Evolutionary conservation across 2,113 vertebrate genomes (phyloP).

Genomic region (Eudyptes chrysolophus): DNA sequence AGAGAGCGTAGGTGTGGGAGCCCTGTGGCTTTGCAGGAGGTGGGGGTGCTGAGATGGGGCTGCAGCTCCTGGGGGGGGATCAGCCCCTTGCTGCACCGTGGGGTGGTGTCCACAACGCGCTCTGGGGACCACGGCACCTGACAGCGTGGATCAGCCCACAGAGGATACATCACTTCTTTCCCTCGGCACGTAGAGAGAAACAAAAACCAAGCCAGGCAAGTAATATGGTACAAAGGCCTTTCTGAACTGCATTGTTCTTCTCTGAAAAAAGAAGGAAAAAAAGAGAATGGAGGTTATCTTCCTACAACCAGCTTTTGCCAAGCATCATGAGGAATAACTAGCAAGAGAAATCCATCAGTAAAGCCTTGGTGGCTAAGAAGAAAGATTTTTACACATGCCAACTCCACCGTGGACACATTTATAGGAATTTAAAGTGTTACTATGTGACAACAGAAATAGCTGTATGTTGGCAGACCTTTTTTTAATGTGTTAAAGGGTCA

Average conservation of each 20-base stretch:
- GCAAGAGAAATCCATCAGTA: neutral
- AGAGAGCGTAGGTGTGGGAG: neutral
- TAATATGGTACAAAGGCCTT: neutral
- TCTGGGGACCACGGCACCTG: fast-evolving
- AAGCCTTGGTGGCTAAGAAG: neutral
- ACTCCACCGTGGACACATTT: neutral
- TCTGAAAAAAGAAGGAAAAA: neutral
- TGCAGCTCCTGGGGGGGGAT: neutral
- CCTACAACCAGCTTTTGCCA: neutral
- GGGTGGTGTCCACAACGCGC: fast-evolving
- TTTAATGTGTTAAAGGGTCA: conserved; percentile 23
- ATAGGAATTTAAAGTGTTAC: neutral
- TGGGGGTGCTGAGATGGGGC: neutral
- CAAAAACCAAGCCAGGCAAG: neutral
- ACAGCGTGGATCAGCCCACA: fast-evolving
- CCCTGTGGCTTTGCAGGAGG: neutral
- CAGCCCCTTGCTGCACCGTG: neutral
- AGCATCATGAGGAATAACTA: neutral
- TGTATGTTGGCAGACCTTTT: conserved; percentile 11
- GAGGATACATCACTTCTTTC: neutral
- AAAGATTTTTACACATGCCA: conserved; percentile 16
- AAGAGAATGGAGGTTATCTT: neutral
- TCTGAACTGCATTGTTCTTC: neutral
- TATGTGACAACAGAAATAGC: conserved; percentile 13
- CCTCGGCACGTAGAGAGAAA: neutral